A percentile compares a stretch with the other conserved stretches of the same genome.
These are phyloP conservation scores for Nothocercus nigrocapillus DNA, from an alignment of 2,113 vertebrate species.

Conservation along the genomic window DNA sequence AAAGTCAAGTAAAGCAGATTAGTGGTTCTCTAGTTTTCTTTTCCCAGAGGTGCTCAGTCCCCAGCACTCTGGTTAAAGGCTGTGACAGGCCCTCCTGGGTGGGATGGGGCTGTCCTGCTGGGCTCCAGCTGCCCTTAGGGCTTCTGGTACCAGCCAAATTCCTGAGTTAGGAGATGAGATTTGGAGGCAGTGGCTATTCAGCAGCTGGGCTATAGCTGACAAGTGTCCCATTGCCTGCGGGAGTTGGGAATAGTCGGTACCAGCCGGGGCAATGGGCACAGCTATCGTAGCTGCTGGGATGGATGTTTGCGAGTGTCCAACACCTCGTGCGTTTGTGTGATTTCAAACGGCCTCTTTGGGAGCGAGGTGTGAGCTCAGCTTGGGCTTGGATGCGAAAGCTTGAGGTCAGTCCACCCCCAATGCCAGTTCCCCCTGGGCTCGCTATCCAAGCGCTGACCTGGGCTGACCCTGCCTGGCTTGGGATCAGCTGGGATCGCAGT, in stretches of 20 bases:
- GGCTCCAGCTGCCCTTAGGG: not conserved
- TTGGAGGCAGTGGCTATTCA: not conserved
- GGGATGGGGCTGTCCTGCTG: accelerated
- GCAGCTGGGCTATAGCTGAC: not conserved
- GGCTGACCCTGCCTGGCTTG: not conserved
- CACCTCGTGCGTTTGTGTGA: not conserved
- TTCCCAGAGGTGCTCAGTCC: not conserved
- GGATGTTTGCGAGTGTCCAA: not conserved
- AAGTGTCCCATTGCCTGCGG: not conserved
- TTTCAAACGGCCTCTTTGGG: accelerated
- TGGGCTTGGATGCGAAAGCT: not conserved
- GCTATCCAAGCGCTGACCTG: not conserved
- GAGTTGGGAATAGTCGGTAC: not conserved
- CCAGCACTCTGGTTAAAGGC: not conserved
- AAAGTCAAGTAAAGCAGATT: not conserved
- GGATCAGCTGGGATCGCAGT: not conserved
- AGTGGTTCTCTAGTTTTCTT: not conserved
- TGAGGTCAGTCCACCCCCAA: accelerated
- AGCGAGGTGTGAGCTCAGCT: not conserved
- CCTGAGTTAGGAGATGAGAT: not conserved
- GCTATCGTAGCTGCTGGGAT: not conserved
- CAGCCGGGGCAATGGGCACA: accelerated
- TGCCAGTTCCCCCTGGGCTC: not conserved
- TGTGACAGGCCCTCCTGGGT: accelerated
- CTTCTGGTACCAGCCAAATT: not conserved